Base-by-base conservation (phyloP, 1,140 invertebrate genomes). In the Radopholus similis region DNA sequence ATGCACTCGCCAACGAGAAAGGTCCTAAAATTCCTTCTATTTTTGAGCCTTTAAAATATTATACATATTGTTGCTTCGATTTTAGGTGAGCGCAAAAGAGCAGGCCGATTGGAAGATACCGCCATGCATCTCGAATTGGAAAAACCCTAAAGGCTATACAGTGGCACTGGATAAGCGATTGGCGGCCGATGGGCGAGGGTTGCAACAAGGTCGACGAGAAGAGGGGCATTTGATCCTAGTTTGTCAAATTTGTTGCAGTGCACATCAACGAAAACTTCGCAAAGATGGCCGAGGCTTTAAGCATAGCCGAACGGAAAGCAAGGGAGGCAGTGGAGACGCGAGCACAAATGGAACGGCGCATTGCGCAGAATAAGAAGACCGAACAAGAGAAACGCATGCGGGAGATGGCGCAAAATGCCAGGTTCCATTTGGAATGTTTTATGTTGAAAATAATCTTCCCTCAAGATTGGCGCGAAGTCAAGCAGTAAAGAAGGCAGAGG, bases 101-200 rank as follows among this genome's bases (percentile, higher is more conserved):
- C 95, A 99, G 82, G 90, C 95, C 71, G 95, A 99, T 84, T 99
- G 96, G 96, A 97, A 97, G 85, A 97, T 99, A 75, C 96, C 96
- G 18, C 96, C 96, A 0, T 98, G 95, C 81, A 96, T 99, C 71
- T 95, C 92, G 13, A 98, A 99, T 81, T 99, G 95, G 95, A 99
- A 99, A 84, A 99, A 99, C 83, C 91, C 94, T 2, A 87, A 97
- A 93, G 85, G 93, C 80, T 98, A 97, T 85, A 98, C 95, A 0
- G 96, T 99, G 80, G 95, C 95, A 0, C 84, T 99, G 66, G 95
- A 98, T 83, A 99, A 99, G 85, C 88, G 96, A 75, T 85, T 99
- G 72, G 96, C 95, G 1, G 95, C 95, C 13, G 96, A 99, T 85
- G 96, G 96, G 0, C 86, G 96, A 53, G 95, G 95, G 9, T 85